phyloP scores from a whole-genome alignment of 2,113 vertebrate genomes.

The Sialia sialis region DNA sequence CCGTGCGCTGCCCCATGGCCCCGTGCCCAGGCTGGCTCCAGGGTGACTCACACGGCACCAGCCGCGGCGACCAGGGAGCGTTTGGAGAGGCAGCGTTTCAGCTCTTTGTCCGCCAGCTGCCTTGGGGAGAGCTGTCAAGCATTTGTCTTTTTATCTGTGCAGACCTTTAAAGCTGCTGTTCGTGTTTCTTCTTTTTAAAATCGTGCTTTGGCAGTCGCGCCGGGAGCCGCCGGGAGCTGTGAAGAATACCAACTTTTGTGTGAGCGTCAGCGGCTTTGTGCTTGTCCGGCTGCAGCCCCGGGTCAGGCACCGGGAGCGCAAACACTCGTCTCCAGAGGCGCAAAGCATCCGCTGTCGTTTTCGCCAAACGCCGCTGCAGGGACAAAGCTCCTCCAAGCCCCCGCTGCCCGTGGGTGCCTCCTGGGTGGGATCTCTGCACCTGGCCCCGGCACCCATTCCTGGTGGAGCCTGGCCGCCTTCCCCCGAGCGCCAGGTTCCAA shows the following conservation, averaged over 20 bases:
- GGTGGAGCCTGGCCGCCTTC: background rate
- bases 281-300: background rate
- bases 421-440: fast-evolving
- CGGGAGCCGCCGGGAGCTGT: background rate
- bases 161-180: background rate
- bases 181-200: background rate
- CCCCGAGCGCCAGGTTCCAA: fast-evolving
- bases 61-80: fast-evolving
- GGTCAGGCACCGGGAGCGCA: background rate
- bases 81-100: background rate
- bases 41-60: fast-evolving
- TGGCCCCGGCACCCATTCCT: background rate
- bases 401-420: background rate
- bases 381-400: background rate
- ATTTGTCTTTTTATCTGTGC: background rate
- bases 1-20: fast-evolving
- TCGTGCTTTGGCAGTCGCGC: background rate
- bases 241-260: background rate
- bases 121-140: background rate
- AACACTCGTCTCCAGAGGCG: background rate
- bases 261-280: background rate
- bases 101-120: background rate
- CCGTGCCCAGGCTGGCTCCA: background rate
- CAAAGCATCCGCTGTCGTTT: fast-evolving
- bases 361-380: fast-evolving